phyloP scores from a whole-genome alignment of 2,888 invertebrate species.

The Synanthedon formicaeformis region DNA sequence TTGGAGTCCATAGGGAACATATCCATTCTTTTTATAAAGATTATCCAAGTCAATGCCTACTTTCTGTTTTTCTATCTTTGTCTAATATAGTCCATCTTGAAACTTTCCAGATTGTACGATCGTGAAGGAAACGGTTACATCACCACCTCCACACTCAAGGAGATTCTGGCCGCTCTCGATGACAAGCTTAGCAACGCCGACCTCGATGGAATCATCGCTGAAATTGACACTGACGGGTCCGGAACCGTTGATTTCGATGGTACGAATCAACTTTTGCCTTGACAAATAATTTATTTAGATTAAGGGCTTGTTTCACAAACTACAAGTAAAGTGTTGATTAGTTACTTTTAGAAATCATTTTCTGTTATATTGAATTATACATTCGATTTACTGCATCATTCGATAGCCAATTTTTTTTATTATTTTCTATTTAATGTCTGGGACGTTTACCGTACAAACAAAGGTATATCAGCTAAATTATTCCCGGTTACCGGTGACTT shows the following conservation, averaged over 20 bases:
- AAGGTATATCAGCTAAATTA: too few relatives aligned
- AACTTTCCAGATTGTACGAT: slow-evolving; percentile 81
- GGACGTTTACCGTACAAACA: too few relatives aligned
- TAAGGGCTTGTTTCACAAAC: too few relatives aligned
- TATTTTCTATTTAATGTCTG: too few relatives aligned
- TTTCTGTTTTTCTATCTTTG: background rate
- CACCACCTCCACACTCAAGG: slow-evolving; percentile 89
- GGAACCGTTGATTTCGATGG: slow-evolving; percentile 99
- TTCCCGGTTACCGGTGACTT: too few relatives aligned
- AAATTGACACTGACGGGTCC: slow-evolving; percentile 98
- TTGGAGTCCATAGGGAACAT: too few relatives aligned
- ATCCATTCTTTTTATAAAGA: background rate
- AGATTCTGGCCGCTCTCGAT: slow-evolving; percentile 92
- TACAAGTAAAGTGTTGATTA: too few relatives aligned
- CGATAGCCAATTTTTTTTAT: too few relatives aligned
- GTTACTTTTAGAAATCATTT: too few relatives aligned
- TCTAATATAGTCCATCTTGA: slow-evolving; percentile 8
- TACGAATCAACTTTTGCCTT: slow-evolving; percentile 33
- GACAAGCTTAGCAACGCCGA: slow-evolving; percentile 94
- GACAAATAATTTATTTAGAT: too few relatives aligned
- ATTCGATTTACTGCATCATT: too few relatives aligned
- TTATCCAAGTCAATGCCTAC: slow-evolving; percentile 5
- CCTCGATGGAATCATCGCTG: slow-evolving; percentile 96
- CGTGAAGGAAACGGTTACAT: slow-evolving; percentile 96
- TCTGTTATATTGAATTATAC: too few relatives aligned